Evolutionary conservation across 2,797 vertebrate genomes (phyloP).

Genomic region (Trichosurus vulpecula): DNA sequence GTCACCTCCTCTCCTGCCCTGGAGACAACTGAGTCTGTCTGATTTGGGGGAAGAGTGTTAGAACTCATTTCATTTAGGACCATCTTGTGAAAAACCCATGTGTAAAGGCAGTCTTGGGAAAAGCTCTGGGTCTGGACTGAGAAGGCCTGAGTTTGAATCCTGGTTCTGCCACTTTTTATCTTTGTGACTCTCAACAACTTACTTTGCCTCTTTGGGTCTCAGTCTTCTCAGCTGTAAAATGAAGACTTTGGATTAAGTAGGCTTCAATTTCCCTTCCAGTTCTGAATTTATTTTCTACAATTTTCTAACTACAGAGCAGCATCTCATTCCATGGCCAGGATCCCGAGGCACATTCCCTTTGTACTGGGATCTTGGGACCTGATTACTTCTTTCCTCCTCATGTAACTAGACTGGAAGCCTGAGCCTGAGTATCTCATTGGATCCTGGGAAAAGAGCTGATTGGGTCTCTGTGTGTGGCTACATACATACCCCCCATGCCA

Average conservation of each 20-base stretch:
- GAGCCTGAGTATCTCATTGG: neutral
- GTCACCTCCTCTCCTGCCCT: neutral
- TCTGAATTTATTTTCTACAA: neutral
- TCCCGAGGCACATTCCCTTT: neutral
- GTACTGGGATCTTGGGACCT: neutral
- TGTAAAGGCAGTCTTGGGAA: neutral
- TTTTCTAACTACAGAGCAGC: neutral
- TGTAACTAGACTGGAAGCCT: neutral
- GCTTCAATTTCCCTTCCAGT: neutral
- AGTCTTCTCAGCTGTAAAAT: neutral
- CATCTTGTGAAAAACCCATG: neutral
- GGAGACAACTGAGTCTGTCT: neutral
- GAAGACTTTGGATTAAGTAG: neutral
- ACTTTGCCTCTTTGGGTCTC: neutral
- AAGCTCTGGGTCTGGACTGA: neutral
- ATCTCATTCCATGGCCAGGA: neutral
- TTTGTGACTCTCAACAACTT: neutral
- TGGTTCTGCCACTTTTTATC: neutral
- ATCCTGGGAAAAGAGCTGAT: neutral
- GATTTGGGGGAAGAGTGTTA: neutral
- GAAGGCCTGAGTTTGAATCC: neutral
- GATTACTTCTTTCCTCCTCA: neutral
- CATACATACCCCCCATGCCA: neutral
- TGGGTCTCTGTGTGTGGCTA: neutral
- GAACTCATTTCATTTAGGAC: neutral